These are phyloP conservation scores for Cinclus mexicanus DNA, from an alignment of 2,113 vertebrate species.

Conservation along the genomic window DNA sequence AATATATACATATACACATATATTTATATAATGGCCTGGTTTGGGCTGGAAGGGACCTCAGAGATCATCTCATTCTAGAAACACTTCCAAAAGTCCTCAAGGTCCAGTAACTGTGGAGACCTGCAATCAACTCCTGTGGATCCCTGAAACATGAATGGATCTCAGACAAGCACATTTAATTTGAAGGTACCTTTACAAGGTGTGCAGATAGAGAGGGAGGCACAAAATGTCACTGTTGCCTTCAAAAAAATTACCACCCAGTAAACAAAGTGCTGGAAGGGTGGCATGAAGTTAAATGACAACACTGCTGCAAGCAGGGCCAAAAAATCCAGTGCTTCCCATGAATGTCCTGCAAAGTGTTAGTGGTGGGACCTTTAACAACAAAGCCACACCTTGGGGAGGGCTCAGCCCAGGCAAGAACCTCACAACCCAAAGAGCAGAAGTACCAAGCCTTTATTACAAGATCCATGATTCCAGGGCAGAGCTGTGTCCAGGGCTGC, in stretches of 20 bases:
- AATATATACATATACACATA: neutral
- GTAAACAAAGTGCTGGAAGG: neutral
- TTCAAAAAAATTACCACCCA: neutral
- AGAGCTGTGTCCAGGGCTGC: neutral
- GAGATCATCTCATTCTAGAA: neutral
- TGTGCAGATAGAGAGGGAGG: neutral
- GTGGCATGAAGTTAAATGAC: neutral
- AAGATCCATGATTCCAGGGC: neutral
- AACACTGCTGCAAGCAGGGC: neutral
- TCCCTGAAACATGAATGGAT: neutral
- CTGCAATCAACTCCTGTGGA: neutral
- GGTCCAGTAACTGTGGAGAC: neutral
- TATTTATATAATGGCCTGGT: neutral
- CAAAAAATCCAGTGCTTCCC: neutral
- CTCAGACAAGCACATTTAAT: neutral
- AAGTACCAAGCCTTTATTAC: constrained; percentile 73
- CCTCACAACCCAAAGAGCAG: neutral
- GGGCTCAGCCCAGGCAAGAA: neutral
- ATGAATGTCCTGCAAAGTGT: neutral
- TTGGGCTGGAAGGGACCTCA: neutral
- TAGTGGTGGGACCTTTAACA: neutral
- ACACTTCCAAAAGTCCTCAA: neutral
- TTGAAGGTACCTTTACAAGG: neutral
- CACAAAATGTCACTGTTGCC: neutral
- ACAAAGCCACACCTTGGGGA: neutral